These are phyloP conservation scores for Lepus americanus DNA, from an alignment of 2,113 vertebrate species.

Conservation along the genomic window DNA sequence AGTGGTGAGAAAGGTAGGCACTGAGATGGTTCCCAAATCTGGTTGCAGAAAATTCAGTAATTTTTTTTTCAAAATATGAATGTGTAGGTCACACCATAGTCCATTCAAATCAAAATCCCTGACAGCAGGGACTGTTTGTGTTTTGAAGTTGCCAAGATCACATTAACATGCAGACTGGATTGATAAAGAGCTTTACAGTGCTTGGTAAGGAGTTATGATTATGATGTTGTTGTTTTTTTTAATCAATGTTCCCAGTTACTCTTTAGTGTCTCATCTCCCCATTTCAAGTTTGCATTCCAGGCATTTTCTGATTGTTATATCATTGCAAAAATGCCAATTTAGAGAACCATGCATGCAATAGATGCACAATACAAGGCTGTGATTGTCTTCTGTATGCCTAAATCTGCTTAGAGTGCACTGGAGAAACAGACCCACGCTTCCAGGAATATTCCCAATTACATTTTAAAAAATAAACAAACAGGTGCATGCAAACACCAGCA, in stretches of 20 bases:
- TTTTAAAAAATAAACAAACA: constrained; percentile 78
- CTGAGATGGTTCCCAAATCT: neutral
- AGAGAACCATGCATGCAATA: neutral
- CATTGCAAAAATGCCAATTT: constrained; percentile 37
- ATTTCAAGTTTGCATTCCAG: neutral
- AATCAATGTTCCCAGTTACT: constrained; percentile 1
- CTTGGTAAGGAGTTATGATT: neutral
- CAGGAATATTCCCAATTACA: constrained; percentile 75
- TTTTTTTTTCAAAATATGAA: neutral
- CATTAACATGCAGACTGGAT: neutral
- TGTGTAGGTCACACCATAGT: neutral
- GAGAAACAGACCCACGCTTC: constrained; percentile 53
- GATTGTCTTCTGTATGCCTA: constrained; percentile 45
- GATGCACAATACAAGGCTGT: neutral
- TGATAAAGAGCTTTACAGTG: neutral
- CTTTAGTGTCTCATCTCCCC: neutral
- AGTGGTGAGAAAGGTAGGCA: neutral
- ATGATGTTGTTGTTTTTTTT: neutral
- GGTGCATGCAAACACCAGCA: constrained; percentile 67
- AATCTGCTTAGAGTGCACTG: constrained; percentile 42
- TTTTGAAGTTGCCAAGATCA: neutral
- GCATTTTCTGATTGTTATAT: constrained; percentile 22
- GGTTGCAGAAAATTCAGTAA: neutral
- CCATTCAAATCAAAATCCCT: neutral
- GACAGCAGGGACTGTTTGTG: neutral